Conservation (phyloP, 1,140 invertebrate genomes). For the Orchestia grillus region DNA sequence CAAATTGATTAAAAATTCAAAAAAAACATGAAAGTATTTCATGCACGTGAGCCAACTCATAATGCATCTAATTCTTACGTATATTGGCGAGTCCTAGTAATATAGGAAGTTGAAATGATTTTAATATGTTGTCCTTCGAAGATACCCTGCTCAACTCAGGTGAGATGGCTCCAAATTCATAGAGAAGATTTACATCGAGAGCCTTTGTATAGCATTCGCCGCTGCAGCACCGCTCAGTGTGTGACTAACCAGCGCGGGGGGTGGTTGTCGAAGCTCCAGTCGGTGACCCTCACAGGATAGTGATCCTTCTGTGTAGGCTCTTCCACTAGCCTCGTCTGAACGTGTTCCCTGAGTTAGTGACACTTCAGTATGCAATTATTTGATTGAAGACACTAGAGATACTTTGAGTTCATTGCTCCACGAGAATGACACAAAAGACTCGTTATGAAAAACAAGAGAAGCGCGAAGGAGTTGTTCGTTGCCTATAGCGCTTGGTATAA, state of each 20-base stretch:
- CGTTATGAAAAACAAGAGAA: background rate
- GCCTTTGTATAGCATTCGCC: background rate
- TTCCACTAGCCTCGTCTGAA: background rate
- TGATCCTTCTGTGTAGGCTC: background rate
- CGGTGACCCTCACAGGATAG: conserved; percentile 19
- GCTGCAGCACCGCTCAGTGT: background rate
- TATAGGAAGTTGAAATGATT: no score
- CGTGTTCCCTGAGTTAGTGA: background rate
- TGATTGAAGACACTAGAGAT: background rate
- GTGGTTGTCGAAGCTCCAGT: background rate
- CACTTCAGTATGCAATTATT: background rate
- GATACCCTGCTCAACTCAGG: background rate
- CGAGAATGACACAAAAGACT: background rate
- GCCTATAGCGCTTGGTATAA: no score
- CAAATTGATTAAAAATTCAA: no score
- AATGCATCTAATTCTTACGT: no score
- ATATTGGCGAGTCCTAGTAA: no score
- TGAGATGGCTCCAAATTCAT: background rate
- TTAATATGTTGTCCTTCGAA: background rate
- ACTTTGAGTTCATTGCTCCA: background rate
- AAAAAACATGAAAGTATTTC: no score
- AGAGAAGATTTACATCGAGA: background rate
- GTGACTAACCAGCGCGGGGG: background rate
- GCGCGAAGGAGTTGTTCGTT: no score
- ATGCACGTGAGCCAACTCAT: no score